Evolutionary conservation across 2,888 invertebrate genomes (phyloP).

Genomic region (Nasonia oneida): DNA sequence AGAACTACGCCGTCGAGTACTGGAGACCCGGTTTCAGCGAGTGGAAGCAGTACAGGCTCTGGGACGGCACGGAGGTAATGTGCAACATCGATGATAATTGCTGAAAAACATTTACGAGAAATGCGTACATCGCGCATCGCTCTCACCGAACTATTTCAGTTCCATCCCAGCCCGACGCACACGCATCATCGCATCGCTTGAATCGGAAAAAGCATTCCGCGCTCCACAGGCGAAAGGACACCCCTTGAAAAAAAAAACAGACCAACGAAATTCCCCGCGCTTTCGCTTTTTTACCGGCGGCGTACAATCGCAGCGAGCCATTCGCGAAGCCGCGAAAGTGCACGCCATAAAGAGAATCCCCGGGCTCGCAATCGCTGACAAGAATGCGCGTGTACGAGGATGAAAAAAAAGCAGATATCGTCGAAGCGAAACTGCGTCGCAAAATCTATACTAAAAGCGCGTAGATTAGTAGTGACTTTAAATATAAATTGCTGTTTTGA

Average conservation of each 20-base stretch:
- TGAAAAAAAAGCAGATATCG: background rate
- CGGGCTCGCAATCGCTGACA: background rate
- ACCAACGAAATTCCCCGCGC: background rate
- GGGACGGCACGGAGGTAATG: slow-evolving; percentile 84
- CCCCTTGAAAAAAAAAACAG: background rate
- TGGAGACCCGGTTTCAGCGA: slow-evolving; percentile 83
- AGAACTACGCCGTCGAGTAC: slow-evolving; percentile 86
- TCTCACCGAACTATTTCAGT: background rate
- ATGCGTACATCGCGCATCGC: background rate
- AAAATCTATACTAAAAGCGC: slow-evolving; percentile 18
- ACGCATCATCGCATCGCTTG: background rate
- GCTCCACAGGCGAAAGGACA: background rate
- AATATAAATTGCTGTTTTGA: background rate
- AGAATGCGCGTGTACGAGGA: background rate
- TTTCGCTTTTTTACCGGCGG: background rate
- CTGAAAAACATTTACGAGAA: background rate
- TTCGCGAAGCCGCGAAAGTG: slow-evolving; percentile 10
- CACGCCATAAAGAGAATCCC: slow-evolving; percentile 16
- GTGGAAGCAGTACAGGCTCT: slow-evolving; percentile 85
- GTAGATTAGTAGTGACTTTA: background rate
- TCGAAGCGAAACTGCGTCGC: background rate
- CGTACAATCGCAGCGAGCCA: background rate
- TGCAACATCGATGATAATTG: background rate
- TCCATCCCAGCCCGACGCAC: too few relatives aligned
- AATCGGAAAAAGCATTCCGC: background rate